Evolutionary conservation across 2,797 vertebrate species (phyloP).

Genomic region (Phoebastria nigripes): DNA sequence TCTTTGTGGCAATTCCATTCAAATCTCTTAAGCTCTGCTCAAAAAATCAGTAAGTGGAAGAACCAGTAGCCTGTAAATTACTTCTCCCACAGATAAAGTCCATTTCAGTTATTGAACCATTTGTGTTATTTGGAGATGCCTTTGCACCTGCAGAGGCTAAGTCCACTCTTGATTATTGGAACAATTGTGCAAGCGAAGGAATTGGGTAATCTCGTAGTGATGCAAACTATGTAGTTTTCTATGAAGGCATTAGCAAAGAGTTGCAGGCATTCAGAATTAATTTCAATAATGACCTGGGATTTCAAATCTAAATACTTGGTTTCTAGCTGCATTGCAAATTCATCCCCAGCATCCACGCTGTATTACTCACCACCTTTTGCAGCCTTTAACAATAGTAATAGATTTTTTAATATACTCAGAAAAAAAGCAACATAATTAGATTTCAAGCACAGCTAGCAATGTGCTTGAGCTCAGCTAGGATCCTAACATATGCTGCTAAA

Average conservation of each 20-base stretch:
- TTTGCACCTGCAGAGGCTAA: conserved; percentile 4
- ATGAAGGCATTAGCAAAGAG: background rate
- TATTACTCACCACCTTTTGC: background rate
- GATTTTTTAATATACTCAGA: background rate
- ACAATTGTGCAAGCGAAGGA: conserved; percentile 16
- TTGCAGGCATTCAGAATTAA: conserved; percentile 2
- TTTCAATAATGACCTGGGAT: conserved; percentile 1
- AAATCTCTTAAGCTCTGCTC: conserved; percentile 8
- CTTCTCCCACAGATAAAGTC: background rate
- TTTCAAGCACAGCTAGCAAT: background rate
- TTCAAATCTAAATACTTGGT: background rate
- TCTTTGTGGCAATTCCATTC: conserved; percentile 2
- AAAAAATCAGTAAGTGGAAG: background rate
- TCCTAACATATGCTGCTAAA: background rate
- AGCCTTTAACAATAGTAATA: background rate
- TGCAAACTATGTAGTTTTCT: conserved; percentile 13
- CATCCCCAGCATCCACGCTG: background rate
- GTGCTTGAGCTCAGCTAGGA: background rate
- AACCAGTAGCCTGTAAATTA: background rate
- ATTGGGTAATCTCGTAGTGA: background rate
- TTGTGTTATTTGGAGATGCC: conserved; percentile 1
- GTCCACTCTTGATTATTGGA: conserved; percentile 1
- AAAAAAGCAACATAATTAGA: background rate
- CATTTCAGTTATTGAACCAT: background rate
- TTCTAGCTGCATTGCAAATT: conserved; percentile 1